Base-by-base conservation (phyloP, 2,888 invertebrate species). In the Hirudinaria manillensis region DNA sequence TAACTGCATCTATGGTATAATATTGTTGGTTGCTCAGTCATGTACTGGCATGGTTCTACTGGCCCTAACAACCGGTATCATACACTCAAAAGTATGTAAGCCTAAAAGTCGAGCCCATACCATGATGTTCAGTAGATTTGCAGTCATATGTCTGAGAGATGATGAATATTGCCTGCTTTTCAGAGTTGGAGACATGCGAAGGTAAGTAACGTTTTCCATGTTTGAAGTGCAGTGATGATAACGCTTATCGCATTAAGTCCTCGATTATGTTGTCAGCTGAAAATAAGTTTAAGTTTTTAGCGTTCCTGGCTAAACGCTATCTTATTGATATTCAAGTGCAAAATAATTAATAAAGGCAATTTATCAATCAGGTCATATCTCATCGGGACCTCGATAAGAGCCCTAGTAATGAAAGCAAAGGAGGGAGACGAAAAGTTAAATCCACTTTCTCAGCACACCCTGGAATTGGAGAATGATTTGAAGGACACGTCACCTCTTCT, bases 401-500 rank as follows among this genome's bases (percentile, higher is more conserved):
- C 77, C 6, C 73, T 75, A 19, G 77, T 79, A 55, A 71, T 55
- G n/a, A 77, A 56, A 67, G 36, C 55, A 21, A n/a, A 45, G 24
- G 67, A 94, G 0, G 90, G 91, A 82, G 97, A 97, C 85, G 96
- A 96, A 38, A 97, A 98, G 85, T 88, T 93, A 75, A 87, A 97
- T 82, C 94, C 95, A 7, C 93, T 95, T 85, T 94, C 93, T 87
- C 95, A 96, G 86, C 92, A 93, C 84, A 77, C 77, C 7, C 65
- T 79, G n/a, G 74, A 77, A 19, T 74, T 79, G n/a, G 68, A 55
- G 36, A 29, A 45, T n/a, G 38, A 65, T 10, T 10, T 61, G 21
- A 95, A 95, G 87, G 87, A 96, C 83, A 91, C 91, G 13, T 92
- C 93, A 61, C 94, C 98, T 79, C 94, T 98, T 88, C 93, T 98